Conservation (phyloP, 2,113 vertebrate genomes). For the Trochalopteron elliotii region DNA sequence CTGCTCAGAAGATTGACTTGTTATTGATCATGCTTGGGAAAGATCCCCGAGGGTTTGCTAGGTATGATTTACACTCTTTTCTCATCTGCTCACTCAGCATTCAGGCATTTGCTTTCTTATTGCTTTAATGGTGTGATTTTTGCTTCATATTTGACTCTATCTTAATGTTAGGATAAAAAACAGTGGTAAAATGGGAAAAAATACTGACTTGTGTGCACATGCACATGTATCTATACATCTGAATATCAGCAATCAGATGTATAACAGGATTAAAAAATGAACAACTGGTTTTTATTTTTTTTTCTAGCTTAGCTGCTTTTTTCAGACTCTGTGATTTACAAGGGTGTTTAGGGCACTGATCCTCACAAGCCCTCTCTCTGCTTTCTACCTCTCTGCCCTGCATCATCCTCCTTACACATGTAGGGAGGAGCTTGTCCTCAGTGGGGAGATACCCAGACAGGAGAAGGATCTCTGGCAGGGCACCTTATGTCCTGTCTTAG, state of each 20-base stretch:
- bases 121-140: background rate
- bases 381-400: background rate
- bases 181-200: background rate
- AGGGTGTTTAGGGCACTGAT: background rate
- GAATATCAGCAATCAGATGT: background rate
- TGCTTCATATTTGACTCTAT: background rate
- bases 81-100: background rate
- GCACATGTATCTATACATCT: background rate
- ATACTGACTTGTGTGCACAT: background rate
- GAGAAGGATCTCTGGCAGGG: background rate
- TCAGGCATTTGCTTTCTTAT: background rate
- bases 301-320: background rate
- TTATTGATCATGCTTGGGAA: background rate
- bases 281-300: background rate
- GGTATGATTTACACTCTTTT: background rate
- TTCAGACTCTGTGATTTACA: background rate
- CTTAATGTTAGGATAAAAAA: background rate
- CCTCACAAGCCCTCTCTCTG: background rate
- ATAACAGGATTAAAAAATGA: background rate
- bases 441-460: accelerated
- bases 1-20: background rate
- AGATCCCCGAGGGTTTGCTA: background rate
- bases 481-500: background rate
- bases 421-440: background rate
- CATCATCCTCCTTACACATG: accelerated